A percentile compares a stretch with the other conserved stretches of the same genome.
Conservation (phyloP, 1,140 invertebrate species). For the Cotesia glomerata region DNA sequence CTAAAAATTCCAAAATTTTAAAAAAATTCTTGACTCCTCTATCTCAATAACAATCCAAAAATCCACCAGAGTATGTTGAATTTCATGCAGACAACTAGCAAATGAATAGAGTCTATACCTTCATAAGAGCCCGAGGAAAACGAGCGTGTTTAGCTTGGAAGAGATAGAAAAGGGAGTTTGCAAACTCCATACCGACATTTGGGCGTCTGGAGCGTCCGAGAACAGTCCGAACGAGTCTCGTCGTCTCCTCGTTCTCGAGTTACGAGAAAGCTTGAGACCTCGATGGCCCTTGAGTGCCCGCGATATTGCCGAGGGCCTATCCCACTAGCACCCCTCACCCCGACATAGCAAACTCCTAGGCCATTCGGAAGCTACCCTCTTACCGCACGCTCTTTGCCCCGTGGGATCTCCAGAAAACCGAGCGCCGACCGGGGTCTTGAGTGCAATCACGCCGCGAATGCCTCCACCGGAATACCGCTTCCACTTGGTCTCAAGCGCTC, state of each 20-base stretch:
- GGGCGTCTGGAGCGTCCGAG: not conserved
- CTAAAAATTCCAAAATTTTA: too few relatives aligned
- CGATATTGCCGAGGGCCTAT: conserved; percentile 59
- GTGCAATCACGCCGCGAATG: conserved; percentile 56
- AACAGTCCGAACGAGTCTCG: conserved; percentile 1
- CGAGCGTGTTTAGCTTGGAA: conserved; percentile 2
- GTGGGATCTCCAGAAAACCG: too few relatives aligned
- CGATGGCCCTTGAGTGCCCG: conserved; percentile 61
- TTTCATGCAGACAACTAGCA: not conserved
- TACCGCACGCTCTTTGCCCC: not conserved
- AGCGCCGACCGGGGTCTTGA: conserved; percentile 43
- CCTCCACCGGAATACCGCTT: not conserved
- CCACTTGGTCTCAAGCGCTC: not conserved
- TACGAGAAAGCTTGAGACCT: conserved; percentile 43
- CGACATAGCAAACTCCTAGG: not conserved
- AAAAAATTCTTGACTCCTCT: too few relatives aligned
- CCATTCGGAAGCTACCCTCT: too few relatives aligned
- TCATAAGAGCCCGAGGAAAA: not conserved
- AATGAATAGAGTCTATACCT: not conserved
- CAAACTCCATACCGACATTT: not conserved
- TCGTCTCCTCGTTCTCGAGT: not conserved
- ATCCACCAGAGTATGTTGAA: too few relatives aligned
- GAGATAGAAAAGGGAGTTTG: not conserved
- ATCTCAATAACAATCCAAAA: too few relatives aligned
- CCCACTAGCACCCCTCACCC: conserved; percentile 20